Evolutionary conservation across 2,797 vertebrate genomes (phyloP), one percentile per base, ranked within the genome.

Genomic region (Pyrrhura leucotis): DNA sequence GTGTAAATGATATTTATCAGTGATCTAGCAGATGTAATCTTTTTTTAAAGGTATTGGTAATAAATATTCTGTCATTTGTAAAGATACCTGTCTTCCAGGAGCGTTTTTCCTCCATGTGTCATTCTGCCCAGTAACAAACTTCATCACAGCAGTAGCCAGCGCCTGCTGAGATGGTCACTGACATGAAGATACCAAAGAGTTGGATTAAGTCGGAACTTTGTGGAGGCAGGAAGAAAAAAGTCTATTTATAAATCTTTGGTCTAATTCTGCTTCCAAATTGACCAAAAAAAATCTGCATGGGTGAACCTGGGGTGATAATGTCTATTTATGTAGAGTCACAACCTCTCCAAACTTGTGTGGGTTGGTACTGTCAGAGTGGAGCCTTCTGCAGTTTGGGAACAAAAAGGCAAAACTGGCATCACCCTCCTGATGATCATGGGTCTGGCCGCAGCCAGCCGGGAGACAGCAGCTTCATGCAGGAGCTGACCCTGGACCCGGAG

Each of bases 1-100:
- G 97, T 98, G 98, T 98, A 97, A 97, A 98, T 97, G 96, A 96
- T 97, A 98, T 97, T 97, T 97, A 97, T 94, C 97, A 93, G 98
- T 98, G 98, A 96, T 91, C 97, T 97, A 98, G 98, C 96, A 97
- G 95, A 98, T 98, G 98, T 98, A 97, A 98, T 97, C 98, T 98
- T 98, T 98, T 98, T 98, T 98, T 97, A 98, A 98, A 97, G 97
- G 97, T 98, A 97, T 98, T 98, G 98, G 98, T 98, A 98, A 98
- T 98, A 98, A 98, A 98, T 98, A 98, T 97, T 97, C 97, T 97
- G 98, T 98, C 97, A 96, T 98, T 98, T 98, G 97, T 98, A 98
- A 98, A 98, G 97, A 98, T 96, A 91, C 90, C 84, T 97, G 97
- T 97, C 96, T 97, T 91, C 89, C 44, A 93, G 94, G 89, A 96